Conservation (phyloP, 2,113 vertebrate species). For the Beaufortia kweichowensis region DNA sequence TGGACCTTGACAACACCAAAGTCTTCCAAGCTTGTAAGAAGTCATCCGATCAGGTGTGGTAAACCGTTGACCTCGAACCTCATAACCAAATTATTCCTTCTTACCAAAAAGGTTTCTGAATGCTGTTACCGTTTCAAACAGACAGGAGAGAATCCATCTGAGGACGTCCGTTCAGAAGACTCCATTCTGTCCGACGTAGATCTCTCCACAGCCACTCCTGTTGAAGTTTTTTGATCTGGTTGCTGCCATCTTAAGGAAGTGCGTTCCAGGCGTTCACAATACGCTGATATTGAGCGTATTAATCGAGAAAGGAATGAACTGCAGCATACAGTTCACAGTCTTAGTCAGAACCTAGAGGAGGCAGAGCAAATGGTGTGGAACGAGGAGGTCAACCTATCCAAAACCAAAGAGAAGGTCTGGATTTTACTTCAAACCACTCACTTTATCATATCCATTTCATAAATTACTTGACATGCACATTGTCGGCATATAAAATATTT, state of each 20-base stretch:
- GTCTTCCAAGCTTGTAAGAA: too few relatives aligned
- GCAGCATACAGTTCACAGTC: conserved; percentile 82
- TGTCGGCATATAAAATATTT: background rate
- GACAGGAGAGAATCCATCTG: conserved; percentile 66
- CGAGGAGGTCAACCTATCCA: conserved; percentile 87
- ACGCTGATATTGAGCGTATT: conserved; percentile 91
- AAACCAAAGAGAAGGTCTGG: conserved; percentile 81
- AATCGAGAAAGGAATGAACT: conserved; percentile 90
- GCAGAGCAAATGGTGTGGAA: conserved; percentile 90
- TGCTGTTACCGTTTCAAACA: too few relatives aligned
- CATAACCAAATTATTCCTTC: too few relatives aligned
- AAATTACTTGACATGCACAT: too few relatives aligned
- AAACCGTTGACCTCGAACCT: too few relatives aligned
- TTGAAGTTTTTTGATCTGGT: conserved; percentile 83
- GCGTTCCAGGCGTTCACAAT: conserved; percentile 86
- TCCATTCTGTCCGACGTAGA: conserved; percentile 82
- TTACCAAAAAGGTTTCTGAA: too few relatives aligned
- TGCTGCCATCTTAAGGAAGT: conserved; percentile 81
- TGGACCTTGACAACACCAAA: too few relatives aligned
- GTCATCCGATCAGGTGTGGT: too few relatives aligned
- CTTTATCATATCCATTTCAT: too few relatives aligned
- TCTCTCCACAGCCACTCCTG: conserved; percentile 67
- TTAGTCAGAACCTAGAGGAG: conserved; percentile 82
- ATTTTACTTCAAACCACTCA: too few relatives aligned
- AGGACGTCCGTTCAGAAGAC: conserved; percentile 76